A percentile compares a stretch with the other conserved stretches of the same genome.
Evolutionary conservation across 2,113 vertebrate species (phyloP).

Genomic region (Paratilapia polleni): DNA sequence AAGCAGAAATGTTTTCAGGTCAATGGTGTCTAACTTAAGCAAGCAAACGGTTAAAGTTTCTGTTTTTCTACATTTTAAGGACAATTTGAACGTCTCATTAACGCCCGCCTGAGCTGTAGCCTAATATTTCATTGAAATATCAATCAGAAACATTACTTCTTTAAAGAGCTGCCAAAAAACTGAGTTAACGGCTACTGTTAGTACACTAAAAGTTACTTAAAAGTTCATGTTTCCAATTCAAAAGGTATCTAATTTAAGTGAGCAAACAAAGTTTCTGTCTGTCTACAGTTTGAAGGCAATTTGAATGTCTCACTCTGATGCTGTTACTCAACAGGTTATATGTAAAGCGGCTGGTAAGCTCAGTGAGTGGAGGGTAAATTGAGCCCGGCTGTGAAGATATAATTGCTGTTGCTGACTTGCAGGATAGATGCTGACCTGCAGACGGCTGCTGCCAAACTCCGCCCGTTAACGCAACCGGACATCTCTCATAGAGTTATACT

Average conservation of each 20-base stretch:
- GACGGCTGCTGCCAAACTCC: conserved; percentile 49
- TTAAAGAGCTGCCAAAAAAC: neutral
- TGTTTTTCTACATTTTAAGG: neutral
- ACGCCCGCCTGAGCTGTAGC: neutral
- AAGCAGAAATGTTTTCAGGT: neutral
- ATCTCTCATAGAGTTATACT: conserved; percentile 4
- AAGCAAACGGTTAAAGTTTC: neutral
- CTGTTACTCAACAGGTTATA: neutral
- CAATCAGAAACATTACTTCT: neutral
- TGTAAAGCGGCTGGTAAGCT: neutral
- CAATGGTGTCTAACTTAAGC: neutral
- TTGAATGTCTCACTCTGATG: neutral
- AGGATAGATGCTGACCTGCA: conserved; percentile 62
- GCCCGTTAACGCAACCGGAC: conserved; percentile 22
- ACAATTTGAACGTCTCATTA: neutral
- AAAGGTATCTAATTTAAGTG: neutral
- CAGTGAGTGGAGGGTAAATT: conserved; percentile 37
- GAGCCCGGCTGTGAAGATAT: conserved; percentile 37
- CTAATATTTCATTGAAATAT: neutral
- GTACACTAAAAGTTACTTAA: neutral
- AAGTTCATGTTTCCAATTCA: neutral
- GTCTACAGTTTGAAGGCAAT: neutral
- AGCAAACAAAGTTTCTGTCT: neutral
- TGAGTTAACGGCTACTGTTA: neutral
- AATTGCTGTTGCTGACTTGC: conserved; percentile 59